Evolutionary conservation across 2,113 vertebrate genomes (phyloP), one percentile per base, ranked within the genome.

Genomic region (Hippopotamus amphibius): DNA sequence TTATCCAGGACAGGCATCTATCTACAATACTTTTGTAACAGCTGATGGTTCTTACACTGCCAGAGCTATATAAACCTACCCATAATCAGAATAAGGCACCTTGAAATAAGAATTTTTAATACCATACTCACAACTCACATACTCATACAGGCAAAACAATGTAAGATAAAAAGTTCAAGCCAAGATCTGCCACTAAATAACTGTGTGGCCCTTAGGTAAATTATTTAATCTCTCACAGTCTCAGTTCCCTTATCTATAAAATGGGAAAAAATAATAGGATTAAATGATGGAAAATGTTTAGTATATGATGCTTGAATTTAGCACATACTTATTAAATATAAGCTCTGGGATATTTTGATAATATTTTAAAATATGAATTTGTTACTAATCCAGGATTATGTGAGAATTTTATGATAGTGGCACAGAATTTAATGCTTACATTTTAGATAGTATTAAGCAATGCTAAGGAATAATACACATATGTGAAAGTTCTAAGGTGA

Each of bases 291-390:
- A 48, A 84, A 26, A 46, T 43, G 26, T 3, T 90, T 83, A 79
- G 21, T 87, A 68, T 28, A 19, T 81, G 50, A 61, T 83, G 21
- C 50, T 93, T 94, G 72, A 92, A 77, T 92, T 68, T 82, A 92
- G 7, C 59, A 69, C 2, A 76, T 83, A 28, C 22, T 76, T 19
- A 74, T 30, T 92, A 72, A 30, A 66, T 63, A 26, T 26, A 85
- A 90, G 90, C 74, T 88, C 37, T 37, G 37, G 37, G 37, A 37
- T 37, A 61, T 90, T 65, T 80, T 68, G 26, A 22, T 59, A 2
- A 74, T 26, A 79, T 57, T 93, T 96, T 80, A 95, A 97, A 95
- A 69, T 88, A 55, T 74, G 19, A 91, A 81, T 92, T 72, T 88
- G 61, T 96, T 37, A 55, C 22, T 74, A 83, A 87, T 46, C 7